Evolutionary conservation across 1,140 invertebrate species (phyloP).

Genomic region (Zophobas atratus): DNA sequence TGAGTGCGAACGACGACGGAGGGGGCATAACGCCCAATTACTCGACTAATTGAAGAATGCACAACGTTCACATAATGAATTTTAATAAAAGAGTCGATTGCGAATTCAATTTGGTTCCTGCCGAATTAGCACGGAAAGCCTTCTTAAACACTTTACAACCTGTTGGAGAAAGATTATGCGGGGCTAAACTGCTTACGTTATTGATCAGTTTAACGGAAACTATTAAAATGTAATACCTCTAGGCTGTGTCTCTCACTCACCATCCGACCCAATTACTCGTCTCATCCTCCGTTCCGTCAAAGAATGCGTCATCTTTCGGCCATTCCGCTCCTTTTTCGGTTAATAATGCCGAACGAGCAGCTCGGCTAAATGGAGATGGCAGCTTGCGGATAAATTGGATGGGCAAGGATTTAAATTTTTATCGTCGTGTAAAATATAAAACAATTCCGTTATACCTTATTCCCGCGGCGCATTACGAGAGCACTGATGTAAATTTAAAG

Average conservation of each 20-base stretch:
- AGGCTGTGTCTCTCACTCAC: background rate
- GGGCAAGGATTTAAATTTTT: constrained; percentile 18
- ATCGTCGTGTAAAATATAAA: constrained; percentile 32
- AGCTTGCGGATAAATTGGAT: constrained; percentile 16
- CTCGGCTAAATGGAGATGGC: background rate
- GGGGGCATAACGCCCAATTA: constrained; percentile 38
- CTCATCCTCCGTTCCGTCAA: background rate
- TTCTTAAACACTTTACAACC: constrained; percentile 32
- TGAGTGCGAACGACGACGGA: background rate
- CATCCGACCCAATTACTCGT: background rate
- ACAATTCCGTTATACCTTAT: constrained; percentile 37
- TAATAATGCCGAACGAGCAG: background rate
- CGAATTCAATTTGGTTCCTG: constrained; percentile 33
- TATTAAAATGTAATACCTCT: constrained; percentile 32
- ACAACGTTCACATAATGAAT: constrained; percentile 44
- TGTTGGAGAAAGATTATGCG: constrained; percentile 35
- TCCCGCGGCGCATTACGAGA: constrained; percentile 32
- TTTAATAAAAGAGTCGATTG: constrained; percentile 35
- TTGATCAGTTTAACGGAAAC: constrained; percentile 40
- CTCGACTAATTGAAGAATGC: constrained; percentile 44
- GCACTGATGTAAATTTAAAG: constrained; percentile 47
- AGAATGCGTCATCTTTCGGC: background rate
- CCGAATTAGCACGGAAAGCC: background rate
- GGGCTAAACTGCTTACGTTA: constrained; percentile 19
- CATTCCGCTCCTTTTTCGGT: background rate